Evolutionary conservation across 2,888 invertebrate genomes (phyloP), one percentile per base, ranked within the genome.

Genomic region (Colostygia pectinataria): DNA sequence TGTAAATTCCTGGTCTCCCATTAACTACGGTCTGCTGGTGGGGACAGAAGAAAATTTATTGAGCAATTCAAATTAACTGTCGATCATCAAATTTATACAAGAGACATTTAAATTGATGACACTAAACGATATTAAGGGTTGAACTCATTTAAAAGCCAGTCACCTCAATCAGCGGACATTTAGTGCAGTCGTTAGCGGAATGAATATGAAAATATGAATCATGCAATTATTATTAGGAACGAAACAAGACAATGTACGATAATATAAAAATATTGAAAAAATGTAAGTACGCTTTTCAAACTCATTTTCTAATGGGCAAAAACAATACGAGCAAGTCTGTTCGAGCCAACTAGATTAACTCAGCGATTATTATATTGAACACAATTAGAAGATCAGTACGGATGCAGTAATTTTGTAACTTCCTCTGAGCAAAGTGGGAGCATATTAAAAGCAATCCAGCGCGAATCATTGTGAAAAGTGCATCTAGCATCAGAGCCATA

Each of bases 331-430:
- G 20, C 20, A 20, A 20, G 6, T 4, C 4, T 20, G 1, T 6
- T 29, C 9, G 12, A 45, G 33, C 44, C 44, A 55, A 54, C 43
- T 46, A 48, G 43, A 54, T 49, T n/a, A 50, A 55, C 25, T 37
- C 15, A 18, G 36, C 36, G 25, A 41, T 41, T 28, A 45, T 46
- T 41, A 53, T 57, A 63, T 57, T 60, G 55, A 55, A 56, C 62
- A 75, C 77, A 83, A 82, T 82, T 83, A 81, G 68, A 70, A 37
- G 47, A 20, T 47, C 44, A 58, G 58, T 53, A 56, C 80, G 84
- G 83, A 83, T 77, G 81, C 70, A 63, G 71, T 77, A 72, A 84
- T 84, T 81, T 78, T 66, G 67, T 65, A 60, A 71, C 78, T 77
- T 85, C 84, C 85, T 79, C 68, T 60, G 55, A 57, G 54, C 54